Conservation (phyloP, 64 coral and sea anemone genomes). For the Actinia equina region DNA sequence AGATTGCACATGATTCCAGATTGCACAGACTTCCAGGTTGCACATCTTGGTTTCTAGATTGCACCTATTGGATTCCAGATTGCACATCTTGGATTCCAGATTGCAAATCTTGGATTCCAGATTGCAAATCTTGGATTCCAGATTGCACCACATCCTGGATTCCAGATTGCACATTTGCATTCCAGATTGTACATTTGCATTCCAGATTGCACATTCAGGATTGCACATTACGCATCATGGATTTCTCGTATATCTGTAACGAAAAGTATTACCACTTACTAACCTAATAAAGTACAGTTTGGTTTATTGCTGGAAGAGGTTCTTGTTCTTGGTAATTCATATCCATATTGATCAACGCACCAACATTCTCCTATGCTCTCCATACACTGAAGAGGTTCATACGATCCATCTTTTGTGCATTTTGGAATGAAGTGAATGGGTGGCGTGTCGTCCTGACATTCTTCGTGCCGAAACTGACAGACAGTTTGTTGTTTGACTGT, state of each 20-base stretch:
- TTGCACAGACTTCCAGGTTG: no score
- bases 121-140: no score
- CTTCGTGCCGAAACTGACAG: constrained; percentile 34
- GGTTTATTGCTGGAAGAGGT: background rate
- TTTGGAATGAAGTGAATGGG: constrained; percentile 23
- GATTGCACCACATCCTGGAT: no score
- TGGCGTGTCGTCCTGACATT: constrained; percentile 28
- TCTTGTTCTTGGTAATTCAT: constrained; percentile 31
- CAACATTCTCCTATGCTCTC: constrained; percentile 62
- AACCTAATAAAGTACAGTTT: constrained; percentile 16
- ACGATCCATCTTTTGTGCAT: constrained; percentile 53
- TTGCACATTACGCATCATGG: background rate
- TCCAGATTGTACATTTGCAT: no score
- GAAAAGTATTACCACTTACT: background rate
- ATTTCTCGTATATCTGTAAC: background rate
- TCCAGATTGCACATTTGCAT: no score
- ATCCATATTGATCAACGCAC: constrained; percentile 62
- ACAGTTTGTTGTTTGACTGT: constrained; percentile 24
- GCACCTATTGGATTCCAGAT: no score
- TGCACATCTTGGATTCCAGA: no score
- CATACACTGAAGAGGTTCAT: constrained; percentile 59
- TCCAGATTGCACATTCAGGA: no score
- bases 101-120: no score
- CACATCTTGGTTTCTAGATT: no score
- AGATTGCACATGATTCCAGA: no score